Evolutionary conservation across 2,797 vertebrate species (phyloP), one percentile per base, ranked within the genome.

Genomic region (Nyctalus aviator): DNA sequence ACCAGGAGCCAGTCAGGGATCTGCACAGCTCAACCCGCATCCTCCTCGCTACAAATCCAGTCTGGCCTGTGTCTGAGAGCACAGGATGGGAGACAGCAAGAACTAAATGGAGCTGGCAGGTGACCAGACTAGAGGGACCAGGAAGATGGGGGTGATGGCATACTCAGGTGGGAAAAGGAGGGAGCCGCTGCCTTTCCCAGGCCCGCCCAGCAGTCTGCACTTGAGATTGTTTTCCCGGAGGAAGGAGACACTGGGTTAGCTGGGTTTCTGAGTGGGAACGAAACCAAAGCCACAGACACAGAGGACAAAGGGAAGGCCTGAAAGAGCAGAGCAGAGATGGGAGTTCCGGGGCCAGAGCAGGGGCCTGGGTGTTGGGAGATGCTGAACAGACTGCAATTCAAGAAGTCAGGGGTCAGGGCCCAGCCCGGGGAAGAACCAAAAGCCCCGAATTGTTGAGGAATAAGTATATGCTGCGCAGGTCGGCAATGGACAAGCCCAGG

Each of bases 381-480:
- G 21, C 69, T 41, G 17, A 77, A 44, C 6, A 66, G 78, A 82
- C 23, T 53, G 15, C 32, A 37, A 41, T 32, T 37, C 18, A 20
- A 14, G 32, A 91, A 86, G 48, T 35, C 30, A 59, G 9, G 35
- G 21, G 8, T 94, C 88, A 94, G 72, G 59, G 64, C 35, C 35
- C 50, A 82, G 79, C n/a, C 64, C 9, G 41, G 37, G 91, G 94
- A 84, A 96, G 95, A 93, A 84, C 46, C 82, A 88, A 14, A 76
- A 96, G 90, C 57, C 96, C 93, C 0, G 81, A 96, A 14, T 44
- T 84, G 15, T 83, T 95, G 72, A 96, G 84, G 75, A 94, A 90
- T 37, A 96, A 41, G 76, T 95, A 92, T 12, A 85, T 68, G 62
- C 0, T 46, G 25, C 18, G 41, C 35, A 95, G 78, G 17, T 90